Evolutionary conservation across 2,888 invertebrate species (phyloP), one percentile per base, ranked within the genome.

Genomic region (Drosophila quinaria): DNA sequence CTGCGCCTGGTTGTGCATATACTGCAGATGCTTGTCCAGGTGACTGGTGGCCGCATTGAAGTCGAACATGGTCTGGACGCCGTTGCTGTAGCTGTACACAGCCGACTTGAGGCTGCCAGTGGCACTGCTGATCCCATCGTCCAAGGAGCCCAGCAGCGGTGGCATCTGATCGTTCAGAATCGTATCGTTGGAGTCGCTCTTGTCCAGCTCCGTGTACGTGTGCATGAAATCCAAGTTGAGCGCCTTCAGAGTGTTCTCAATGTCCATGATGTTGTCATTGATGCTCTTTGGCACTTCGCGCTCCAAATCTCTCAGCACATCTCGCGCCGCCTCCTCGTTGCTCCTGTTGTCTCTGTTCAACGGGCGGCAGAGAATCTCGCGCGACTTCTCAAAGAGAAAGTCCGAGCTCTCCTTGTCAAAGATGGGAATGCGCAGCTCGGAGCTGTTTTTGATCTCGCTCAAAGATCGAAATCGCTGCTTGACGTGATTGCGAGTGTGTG

Each of bases 331-430:
- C n/a, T 69, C 74, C 39, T 70, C 70, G 37, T 11, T 52, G 46
- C 61, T 65, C 9, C 63, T 47, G 8, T 25, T 25, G 5, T 92
- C 92, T 33, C 92, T 76, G 46, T 89, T 90, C 50, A 93, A 76
- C 1, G 95, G 95, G 54, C 95, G 94, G 39, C 95, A 94, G 2
- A 96, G 92, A 13, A 96, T 92, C 90, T 96, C 95, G 5, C 95
- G 94, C 0, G 96, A 96, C 85, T 95, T 95, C 39, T 95, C 95
- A 86, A 96, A 96, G 89, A 95, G 95, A 89, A 95, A 95, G 91
- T 96, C 96, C 0, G 95, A 95, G 11, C 95, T 95, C n/a, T 95
- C 95, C 90, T 95, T 95, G 91, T 96, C 96, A 94, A 95, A 96
- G 15, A 95, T 92, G 2, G 95, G 95, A 50, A 96, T 93, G 71